Conservation (phyloP, 2,113 vertebrate genomes). For the Clarias gariepinus region DNA sequence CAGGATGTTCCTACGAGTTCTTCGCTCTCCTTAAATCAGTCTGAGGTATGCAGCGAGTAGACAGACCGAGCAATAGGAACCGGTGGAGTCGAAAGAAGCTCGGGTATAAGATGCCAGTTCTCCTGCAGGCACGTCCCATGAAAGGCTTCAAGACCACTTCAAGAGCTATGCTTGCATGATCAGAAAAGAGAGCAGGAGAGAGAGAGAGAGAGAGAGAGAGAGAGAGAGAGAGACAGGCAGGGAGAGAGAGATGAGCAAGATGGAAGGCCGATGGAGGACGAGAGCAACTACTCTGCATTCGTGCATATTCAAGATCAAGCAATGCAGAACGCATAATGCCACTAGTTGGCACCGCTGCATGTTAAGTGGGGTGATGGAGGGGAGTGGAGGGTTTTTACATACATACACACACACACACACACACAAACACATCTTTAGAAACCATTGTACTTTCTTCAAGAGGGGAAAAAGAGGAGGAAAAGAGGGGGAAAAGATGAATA, state of each 20-base stretch:
- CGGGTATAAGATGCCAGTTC: background rate
- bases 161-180: constrained; percentile 15
- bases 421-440: constrained; percentile 7
- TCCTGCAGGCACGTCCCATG: constrained; percentile 5
- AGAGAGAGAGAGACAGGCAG: background rate
- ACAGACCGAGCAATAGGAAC: constrained; percentile 12
- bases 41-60: constrained; percentile 16
- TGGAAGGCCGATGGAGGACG: background rate
- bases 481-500: constrained; percentile 36
- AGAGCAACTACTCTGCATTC: background rate
- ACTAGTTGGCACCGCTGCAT: constrained; percentile 26
- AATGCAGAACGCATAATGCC: constrained; percentile 36
- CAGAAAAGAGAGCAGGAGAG: constrained; percentile 6
- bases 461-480: constrained; percentile 5
- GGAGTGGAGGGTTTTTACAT: constrained; percentile 5
- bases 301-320: constrained; percentile 42
- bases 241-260: background rate
- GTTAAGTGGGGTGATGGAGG: constrained; percentile 37
- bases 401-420: background rate
- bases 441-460: constrained; percentile 16
- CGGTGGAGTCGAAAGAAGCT: constrained; percentile 21
- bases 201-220: constrained; percentile 23
- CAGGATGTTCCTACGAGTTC: background rate
- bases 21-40: background rate
- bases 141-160: constrained; percentile 17